These are phyloP conservation scores for Loriculus beryllinus DNA, from an alignment of 2,797 vertebrate genomes.

Conservation along the genomic window DNA sequence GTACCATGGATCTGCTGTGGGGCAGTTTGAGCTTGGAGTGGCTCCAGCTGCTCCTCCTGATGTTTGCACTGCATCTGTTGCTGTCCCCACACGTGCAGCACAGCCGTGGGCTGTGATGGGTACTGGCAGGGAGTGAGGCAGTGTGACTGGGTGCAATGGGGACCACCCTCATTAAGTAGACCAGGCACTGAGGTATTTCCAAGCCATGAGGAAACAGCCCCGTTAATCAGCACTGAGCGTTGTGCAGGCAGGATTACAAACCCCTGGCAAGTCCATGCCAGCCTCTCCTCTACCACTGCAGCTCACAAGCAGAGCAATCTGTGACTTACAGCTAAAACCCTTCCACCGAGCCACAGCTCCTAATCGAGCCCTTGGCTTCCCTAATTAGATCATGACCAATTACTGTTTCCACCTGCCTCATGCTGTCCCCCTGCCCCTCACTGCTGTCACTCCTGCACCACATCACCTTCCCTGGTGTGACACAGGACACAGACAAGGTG, in stretches of 20 bases:
- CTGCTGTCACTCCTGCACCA: background rate
- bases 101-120: background rate
- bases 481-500: background rate
- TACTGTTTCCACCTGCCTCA: slow-evolving; percentile 62
- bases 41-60: background rate
- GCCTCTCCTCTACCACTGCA: background rate
- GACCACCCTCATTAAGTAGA: background rate
- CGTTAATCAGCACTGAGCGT: fast-evolving
- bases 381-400: slow-evolving; percentile 64
- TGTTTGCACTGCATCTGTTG: background rate
- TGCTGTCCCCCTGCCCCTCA: background rate
- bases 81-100: fast-evolving
- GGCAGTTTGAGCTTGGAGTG: background rate
- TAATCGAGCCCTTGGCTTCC: background rate
- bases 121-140: background rate
- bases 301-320: slow-evolving; percentile 9
- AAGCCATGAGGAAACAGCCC: background rate
- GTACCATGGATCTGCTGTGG: background rate
- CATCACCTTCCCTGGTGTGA: background rate
- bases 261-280: background rate
- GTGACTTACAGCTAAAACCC: background rate
- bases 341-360: background rate
- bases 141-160: background rate
- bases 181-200: background rate
- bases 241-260: background rate